Evolutionary conservation across 92 coral and sea anemone species (phyloP), one percentile per base, ranked within the genome.

Genomic region (Pocillopora meandrina): DNA sequence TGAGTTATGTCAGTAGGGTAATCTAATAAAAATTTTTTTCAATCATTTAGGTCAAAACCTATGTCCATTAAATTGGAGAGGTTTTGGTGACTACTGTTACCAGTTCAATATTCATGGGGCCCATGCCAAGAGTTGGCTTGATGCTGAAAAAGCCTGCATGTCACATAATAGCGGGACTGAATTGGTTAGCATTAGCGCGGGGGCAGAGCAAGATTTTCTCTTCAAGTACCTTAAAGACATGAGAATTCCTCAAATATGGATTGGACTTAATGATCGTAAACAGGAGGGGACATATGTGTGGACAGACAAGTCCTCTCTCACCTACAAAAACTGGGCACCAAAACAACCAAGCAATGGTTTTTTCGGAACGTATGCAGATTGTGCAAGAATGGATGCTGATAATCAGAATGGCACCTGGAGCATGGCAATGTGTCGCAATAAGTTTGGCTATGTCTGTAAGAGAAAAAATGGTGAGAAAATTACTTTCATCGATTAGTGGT

Each of bases 321-420:
- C 65, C 5, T 96, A 90, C 83, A 89, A 76, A 15, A 92, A 92
- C 89, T 96, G 99, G 99, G 93, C 77, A 31, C 68, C 74, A 1
- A 58, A 21, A 33, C 77, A 87, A 73, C 95, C 98, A 62, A 68
- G 80, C 19, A 74, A 63, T 42, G 92, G 81, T 3, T 58, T 66
- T n/a, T 10, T 15, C 56, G 92, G 84, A 12, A 17, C 31, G 14
- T 3, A 3, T 20, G 42, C 75, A 10, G 93, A 87, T 83, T 94
- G 98, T 66, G 87, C 67, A 23, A 80, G 88, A 9, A 71, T 92
- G 12, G 85, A 85, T 14, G 73, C 88, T 18, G 61, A 31, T 33
- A 72, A 81, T 56, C 87, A 79, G 67, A 91, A 92, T 75, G 99
- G 98, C n/a, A 93, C 98, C 13, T 97, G 99, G 99, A 84, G 94